phyloP scores from a whole-genome alignment of 2,888 invertebrate species.

The Ditula angustiorana region DNA sequence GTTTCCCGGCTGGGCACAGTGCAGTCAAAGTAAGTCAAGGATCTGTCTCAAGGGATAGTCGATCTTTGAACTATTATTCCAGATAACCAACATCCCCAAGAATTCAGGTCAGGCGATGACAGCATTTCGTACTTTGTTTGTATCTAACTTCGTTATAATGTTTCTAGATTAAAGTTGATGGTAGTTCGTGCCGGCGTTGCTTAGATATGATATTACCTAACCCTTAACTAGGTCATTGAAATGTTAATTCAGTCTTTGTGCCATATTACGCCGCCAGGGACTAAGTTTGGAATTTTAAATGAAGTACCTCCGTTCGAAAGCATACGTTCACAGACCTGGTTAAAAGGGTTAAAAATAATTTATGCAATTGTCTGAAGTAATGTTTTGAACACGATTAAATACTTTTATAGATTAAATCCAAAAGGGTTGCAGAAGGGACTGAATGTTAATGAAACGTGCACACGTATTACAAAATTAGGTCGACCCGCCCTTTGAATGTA shows the following conservation, averaged over 20 bases:
- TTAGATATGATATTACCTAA: background rate
- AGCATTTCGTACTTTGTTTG: background rate
- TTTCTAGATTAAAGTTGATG: conserved; percentile 1
- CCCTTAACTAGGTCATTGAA: background rate
- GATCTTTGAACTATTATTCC: conserved; percentile 22
- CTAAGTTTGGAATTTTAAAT: background rate
- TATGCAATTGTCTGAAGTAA: background rate
- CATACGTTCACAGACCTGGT: background rate
- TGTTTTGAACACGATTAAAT: background rate
- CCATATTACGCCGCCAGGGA: background rate
- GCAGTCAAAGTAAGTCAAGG: conserved; percentile 53
- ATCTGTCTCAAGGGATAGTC: conserved; percentile 47
- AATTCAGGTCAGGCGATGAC: conserved; percentile 13
- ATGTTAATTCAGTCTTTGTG: conserved; percentile 1
- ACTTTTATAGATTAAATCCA: conserved; percentile 15
- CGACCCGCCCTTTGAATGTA: conserved; percentile 40
- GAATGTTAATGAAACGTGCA: conserved; percentile 25
- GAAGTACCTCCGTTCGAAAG: background rate
- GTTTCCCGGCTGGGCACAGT: conserved; percentile 34
- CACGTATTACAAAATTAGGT: conserved; percentile 43
- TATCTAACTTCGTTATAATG: background rate
- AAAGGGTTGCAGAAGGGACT: conserved; percentile 20
- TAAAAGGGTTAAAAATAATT: background rate
- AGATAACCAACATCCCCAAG: background rate
- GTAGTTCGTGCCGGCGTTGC: background rate